Percentiles rank a stretch among this genome's conserved stretches.
These are phyloP conservation scores for Tiliacea aurago DNA, from an alignment of 2,888 invertebrate genomes.

Conservation along the genomic window DNA sequence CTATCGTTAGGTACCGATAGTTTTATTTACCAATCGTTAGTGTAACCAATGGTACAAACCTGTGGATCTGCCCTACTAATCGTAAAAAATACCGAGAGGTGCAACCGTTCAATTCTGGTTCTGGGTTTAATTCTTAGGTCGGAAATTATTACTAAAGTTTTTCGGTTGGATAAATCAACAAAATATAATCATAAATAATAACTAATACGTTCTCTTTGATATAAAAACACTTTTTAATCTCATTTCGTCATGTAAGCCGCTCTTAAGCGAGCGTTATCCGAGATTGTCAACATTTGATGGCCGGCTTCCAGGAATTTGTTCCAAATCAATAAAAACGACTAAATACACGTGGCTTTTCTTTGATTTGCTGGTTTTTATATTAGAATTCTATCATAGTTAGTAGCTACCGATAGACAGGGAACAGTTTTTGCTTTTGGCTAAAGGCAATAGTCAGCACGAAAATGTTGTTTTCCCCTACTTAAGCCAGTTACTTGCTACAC, in stretches of 20 bases:
- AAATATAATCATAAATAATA: background rate
- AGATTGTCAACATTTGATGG: slow-evolving; percentile 66
- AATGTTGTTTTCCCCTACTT: background rate
- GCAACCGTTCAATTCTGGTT: background rate
- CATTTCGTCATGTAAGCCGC: slow-evolving; percentile 40
- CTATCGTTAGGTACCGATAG: background rate
- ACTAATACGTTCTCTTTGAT: background rate
- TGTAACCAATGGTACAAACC: background rate
- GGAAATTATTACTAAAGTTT: background rate
- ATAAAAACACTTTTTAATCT: background rate
- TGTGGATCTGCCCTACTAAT: background rate
- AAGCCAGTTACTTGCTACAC: too few species aligned
- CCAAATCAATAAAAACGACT: slow-evolving; percentile 70
- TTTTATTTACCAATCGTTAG: background rate
- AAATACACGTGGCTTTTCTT: slow-evolving; percentile 30
- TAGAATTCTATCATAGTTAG: background rate
- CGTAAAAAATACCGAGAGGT: background rate
- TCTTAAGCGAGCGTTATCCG: slow-evolving; percentile 47
- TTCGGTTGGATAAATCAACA: background rate
- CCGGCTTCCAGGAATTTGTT: slow-evolving; percentile 65
- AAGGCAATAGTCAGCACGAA: background rate
- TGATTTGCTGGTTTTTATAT: slow-evolving; percentile 10
- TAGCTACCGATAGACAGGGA: background rate
- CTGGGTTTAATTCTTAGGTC: background rate
- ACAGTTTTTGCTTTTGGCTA: background rate